Evolutionary conservation across 2,113 vertebrate genomes (phyloP).

Genomic region (Tyto alba): DNA sequence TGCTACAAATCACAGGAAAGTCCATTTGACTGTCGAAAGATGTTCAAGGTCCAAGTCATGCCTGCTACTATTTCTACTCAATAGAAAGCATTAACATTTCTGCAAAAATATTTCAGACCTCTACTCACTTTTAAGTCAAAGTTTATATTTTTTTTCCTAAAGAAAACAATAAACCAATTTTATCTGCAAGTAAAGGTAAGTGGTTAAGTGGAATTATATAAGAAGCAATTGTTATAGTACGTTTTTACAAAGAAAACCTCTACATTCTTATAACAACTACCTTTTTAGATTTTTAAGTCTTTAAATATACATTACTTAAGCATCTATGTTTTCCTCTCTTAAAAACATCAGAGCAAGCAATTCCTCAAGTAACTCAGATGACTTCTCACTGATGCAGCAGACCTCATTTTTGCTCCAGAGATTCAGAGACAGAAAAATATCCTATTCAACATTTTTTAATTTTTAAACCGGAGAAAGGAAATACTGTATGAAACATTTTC

Average conservation of each 20-base stretch:
- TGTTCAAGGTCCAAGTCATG: not conserved
- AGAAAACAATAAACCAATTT: not conserved
- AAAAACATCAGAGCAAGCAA: slow-evolving; percentile 1
- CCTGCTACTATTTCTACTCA: not conserved
- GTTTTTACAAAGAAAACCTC: not conserved
- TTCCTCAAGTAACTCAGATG: not conserved
- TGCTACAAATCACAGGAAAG: not conserved
- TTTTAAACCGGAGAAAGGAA: slow-evolving; percentile 42
- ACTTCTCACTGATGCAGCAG: not conserved
- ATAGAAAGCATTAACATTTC: not conserved
- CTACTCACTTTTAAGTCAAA: not conserved
- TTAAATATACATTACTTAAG: not conserved
- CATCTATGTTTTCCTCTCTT: not conserved
- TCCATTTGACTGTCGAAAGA: not conserved
- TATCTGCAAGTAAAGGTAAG: not conserved
- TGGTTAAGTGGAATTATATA: not conserved
- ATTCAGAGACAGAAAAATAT: slow-evolving; percentile 13
- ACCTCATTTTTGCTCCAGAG: not conserved
- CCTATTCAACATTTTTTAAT: slow-evolving; percentile 36
- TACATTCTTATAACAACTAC: not conserved
- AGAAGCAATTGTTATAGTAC: not conserved
- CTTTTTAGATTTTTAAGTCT: not conserved
- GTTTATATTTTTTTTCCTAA: not conserved
- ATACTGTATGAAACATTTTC: slow-evolving; percentile 28
- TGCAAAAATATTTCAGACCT: not conserved